phyloP scores from a whole-genome alignment of 2,888 invertebrate genomes.

The Cosmopolites sordidus region DNA sequence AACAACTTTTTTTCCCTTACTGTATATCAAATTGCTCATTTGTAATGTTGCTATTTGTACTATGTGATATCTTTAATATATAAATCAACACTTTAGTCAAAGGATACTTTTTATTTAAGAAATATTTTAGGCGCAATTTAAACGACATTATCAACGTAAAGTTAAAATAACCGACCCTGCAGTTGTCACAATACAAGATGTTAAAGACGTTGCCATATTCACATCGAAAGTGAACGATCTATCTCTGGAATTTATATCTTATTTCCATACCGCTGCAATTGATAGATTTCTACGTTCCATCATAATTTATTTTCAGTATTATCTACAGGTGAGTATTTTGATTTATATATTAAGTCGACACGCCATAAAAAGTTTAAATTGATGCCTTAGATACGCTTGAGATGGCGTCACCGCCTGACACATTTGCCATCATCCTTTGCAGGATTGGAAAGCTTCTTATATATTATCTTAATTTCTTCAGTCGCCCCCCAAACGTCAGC shows the following conservation, averaged over 20 bases:
- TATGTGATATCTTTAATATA: too few species aligned
- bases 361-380: too few species aligned
- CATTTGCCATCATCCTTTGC: too few species aligned
- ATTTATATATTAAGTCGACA: too few species aligned
- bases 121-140: constrained; percentile 48
- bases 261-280: constrained; percentile 56
- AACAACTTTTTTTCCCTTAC: too few species aligned
- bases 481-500: too few species aligned
- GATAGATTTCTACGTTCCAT: constrained; percentile 62
- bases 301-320: constrained; percentile 60
- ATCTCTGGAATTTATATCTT: constrained; percentile 57
- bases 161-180: constrained; percentile 53
- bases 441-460: too few species aligned
- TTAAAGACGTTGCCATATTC: constrained; percentile 59
- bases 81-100: neutral
- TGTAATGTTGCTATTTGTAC: too few species aligned
- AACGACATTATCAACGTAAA: constrained; percentile 57
- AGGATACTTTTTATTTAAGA: too few species aligned
- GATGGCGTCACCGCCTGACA: too few species aligned
- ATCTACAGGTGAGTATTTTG: constrained; percentile 53
- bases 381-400: too few species aligned
- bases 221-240: constrained; percentile 53
- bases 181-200: constrained; percentile 58
- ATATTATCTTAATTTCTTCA: too few species aligned
- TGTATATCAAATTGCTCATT: neutral